Evolutionary conservation across 2,888 invertebrate genomes (phyloP).

Genomic region (Drosophila colorata): DNA sequence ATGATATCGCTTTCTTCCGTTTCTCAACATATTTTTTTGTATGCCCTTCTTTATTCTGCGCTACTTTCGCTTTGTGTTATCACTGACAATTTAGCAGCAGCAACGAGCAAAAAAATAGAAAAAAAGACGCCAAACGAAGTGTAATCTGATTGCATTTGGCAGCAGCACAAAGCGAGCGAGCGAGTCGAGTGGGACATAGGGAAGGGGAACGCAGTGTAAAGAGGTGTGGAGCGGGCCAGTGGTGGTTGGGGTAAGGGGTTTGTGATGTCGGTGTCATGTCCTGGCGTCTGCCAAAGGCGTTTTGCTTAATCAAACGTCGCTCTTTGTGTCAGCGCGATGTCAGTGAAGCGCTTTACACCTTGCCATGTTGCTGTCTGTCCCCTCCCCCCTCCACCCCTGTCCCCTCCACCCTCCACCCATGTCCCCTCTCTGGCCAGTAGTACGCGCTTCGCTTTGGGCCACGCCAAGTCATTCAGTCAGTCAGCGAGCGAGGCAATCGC

Average conservation of each 20-base stretch:
- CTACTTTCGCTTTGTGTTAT: slow-evolving; percentile 68
- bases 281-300: slow-evolving; percentile 72
- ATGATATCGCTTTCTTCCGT: neutral
- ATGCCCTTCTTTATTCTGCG: slow-evolving; percentile 28
- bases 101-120: slow-evolving; percentile 13
- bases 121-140: slow-evolving; percentile 61
- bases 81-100: slow-evolving; percentile 68
- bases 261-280: slow-evolving; percentile 58
- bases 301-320: slow-evolving; percentile 75
- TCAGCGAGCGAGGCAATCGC: slow-evolving; percentile 58
- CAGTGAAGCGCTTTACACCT: slow-evolving; percentile 61
- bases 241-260: neutral
- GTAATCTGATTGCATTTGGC: slow-evolving; percentile 81
- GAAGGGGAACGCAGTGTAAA: neutral
- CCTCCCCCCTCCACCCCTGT: neutral
- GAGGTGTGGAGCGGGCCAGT: neutral
- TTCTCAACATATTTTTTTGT: slow-evolving; percentile 4
- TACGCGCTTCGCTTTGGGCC: slow-evolving; percentile 19
- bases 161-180: slow-evolving; percentile 63
- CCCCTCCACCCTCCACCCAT: neutral
- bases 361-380: slow-evolving; percentile 13
- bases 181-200: neutral
- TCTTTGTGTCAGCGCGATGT: slow-evolving; percentile 74
- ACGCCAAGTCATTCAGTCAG: slow-evolving; percentile 42
- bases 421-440: slow-evolving; percentile 27